Percentiles rank a stretch among this genome's conserved stretches.
Evolutionary conservation across 2,888 invertebrate species (phyloP).

Genomic region (Loripinus fragilis): DNA sequence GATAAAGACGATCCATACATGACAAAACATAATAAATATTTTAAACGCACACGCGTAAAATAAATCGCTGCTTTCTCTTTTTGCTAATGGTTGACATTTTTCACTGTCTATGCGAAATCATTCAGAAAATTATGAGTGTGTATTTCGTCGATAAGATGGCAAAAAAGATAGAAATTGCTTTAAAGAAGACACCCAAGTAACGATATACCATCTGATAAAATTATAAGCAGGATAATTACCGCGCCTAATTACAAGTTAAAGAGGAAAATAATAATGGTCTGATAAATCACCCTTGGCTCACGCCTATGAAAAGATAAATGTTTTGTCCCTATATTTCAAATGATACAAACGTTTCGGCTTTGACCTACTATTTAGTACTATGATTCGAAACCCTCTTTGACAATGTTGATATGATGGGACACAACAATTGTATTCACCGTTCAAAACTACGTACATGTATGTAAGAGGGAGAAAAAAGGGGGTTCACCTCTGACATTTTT

Average conservation of each 20-base stretch:
- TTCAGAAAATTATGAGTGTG: constrained; percentile 40
- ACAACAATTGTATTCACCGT: too few species aligned
- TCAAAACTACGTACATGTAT: too few species aligned
- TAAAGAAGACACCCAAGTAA: constrained; percentile 41
- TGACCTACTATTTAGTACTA: too few species aligned
- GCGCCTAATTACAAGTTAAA: not conserved
- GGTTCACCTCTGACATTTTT: too few species aligned
- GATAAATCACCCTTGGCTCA: not conserved
- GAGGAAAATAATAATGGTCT: not conserved
- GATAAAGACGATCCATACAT: not conserved
- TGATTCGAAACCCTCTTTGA: too few species aligned
- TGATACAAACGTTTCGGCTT: not conserved
- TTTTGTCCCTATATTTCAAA: too few species aligned
- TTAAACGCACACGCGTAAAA: not conserved
- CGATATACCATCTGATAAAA: constrained; percentile 45
- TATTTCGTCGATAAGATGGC: constrained; percentile 15
- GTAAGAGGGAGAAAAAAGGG: too few species aligned
- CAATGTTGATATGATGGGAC: too few species aligned
- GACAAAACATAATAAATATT: constrained; percentile 15
- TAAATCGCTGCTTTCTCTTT: constrained; percentile 15
- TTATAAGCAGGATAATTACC: not conserved
- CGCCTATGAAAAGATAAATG: too few species aligned
- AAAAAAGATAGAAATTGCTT: constrained; percentile 29
- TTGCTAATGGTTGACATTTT: not conserved
- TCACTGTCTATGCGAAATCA: constrained; percentile 37